Evolutionary conservation across 2,888 invertebrate genomes (phyloP).

Genomic region (Euphydryas editha): DNA sequence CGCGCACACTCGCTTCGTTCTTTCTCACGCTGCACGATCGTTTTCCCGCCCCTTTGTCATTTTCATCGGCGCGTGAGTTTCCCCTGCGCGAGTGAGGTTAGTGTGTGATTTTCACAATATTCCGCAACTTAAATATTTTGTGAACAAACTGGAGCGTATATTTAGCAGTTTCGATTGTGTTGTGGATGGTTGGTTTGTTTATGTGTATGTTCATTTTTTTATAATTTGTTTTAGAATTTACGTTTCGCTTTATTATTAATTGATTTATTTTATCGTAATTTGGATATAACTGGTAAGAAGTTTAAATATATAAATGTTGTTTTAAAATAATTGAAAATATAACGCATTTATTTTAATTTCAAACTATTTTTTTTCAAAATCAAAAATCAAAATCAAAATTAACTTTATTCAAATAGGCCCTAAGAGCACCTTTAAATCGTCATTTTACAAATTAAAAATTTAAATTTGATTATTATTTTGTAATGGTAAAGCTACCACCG

Average conservation of each 20-base stretch:
- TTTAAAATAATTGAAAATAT: not conserved
- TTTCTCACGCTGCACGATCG: slow-evolving; percentile 66
- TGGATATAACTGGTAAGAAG: slow-evolving; percentile 14
- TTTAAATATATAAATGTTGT: not conserved
- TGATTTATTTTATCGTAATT: slow-evolving; percentile 5
- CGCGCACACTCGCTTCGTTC: slow-evolving; percentile 74
- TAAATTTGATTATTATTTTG: no score
- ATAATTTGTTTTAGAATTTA: slow-evolving; percentile 17
- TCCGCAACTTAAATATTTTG: slow-evolving; percentile 32
- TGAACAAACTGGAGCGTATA: slow-evolving; percentile 41
- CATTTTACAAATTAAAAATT: no score
- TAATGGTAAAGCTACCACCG: no score
- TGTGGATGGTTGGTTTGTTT: slow-evolving; percentile 36
- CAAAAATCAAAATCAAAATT: no score
- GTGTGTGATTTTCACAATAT: slow-evolving; percentile 56
- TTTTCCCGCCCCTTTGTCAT: slow-evolving; percentile 66
- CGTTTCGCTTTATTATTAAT: slow-evolving; percentile 1
- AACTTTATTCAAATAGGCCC: no score
- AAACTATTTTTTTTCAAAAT: no score
- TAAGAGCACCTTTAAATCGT: no score
- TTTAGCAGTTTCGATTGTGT: slow-evolving; percentile 36
- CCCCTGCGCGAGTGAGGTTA: slow-evolving; percentile 73
- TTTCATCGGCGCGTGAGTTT: slow-evolving; percentile 68
- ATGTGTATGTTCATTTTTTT: slow-evolving; percentile 24
- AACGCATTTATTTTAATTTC: not conserved